A percentile compares a stretch with the other conserved stretches of the same genome.
These are phyloP conservation scores for Chlorops oryzae DNA, from an alignment of 1,140 invertebrate species.

Conservation along the genomic window DNA sequence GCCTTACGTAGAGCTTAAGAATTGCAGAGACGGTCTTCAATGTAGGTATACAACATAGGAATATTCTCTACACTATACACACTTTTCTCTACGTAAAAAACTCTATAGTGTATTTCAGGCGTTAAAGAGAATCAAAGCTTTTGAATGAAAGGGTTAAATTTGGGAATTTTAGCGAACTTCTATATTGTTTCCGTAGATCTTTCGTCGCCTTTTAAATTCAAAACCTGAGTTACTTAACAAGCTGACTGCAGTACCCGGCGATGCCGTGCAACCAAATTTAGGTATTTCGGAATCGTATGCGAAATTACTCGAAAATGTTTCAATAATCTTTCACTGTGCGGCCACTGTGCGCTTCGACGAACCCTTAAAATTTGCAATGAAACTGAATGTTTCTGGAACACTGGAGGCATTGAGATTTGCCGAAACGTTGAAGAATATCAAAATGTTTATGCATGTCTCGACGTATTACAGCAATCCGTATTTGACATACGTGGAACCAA, in stretches of 20 bases:
- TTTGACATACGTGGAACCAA: conserved; percentile 61
- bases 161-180: too few species aligned
- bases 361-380: conserved; percentile 59
- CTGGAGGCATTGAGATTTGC: conserved; percentile 59
- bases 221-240: conserved; percentile 33
- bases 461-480: conserved; percentile 74
- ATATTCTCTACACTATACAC: too few species aligned
- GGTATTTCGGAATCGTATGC: conserved; percentile 23
- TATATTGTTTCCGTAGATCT: too few species aligned
- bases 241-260: conserved; percentile 47
- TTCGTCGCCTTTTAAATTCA: too few species aligned
- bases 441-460: conserved; percentile 65
- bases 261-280: conserved; percentile 24
- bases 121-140: too few species aligned
- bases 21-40: too few species aligned
- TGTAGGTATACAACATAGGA: too few species aligned
- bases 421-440: conserved; percentile 59
- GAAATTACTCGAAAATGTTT: conserved; percentile 56
- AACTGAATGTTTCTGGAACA: conserved; percentile 62
- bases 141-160: too few species aligned
- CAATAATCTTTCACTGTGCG: conserved; percentile 87
- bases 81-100: too few species aligned
- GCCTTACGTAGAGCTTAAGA: too few species aligned
- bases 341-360: conserved; percentile 80
- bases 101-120: too few species aligned